Conservation (phyloP, 2,888 invertebrate species). For the Heliothis peltigera region DNA sequence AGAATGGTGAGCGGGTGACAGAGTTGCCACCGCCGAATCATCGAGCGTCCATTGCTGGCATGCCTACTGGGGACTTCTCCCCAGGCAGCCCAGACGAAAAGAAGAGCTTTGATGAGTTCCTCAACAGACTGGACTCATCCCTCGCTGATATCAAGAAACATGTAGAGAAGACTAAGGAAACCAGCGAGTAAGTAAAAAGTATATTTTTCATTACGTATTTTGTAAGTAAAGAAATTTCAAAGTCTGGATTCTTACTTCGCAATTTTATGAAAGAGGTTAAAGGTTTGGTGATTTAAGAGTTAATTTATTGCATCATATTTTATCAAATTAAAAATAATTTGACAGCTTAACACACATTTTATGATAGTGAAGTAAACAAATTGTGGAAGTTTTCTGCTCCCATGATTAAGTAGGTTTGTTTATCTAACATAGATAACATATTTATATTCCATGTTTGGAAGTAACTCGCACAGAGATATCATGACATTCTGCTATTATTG, state of each 20-base stretch:
- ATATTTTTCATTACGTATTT: background rate
- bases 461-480: conserved; percentile 29
- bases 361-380: conserved; percentile 48
- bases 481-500: conserved; percentile 5
- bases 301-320: background rate
- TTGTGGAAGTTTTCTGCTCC: conserved; percentile 56
- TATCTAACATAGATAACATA: conserved; percentile 66
- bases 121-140: conserved; percentile 95
- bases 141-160: conserved; percentile 95
- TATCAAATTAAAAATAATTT: background rate
- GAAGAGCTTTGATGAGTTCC: conserved; percentile 94
- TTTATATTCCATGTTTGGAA: conserved; percentile 54
- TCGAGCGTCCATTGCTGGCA: conserved; percentile 90
- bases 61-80: conserved; percentile 87
- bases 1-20: conserved; percentile 87
- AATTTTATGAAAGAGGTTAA: too few species aligned
- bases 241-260: too few species aligned
- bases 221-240: background rate
- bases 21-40: conserved; percentile 85
- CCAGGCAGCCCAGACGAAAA: conserved; percentile 92
- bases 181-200: conserved; percentile 93
- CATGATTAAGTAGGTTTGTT: conserved; percentile 70
- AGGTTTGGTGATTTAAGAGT: too few species aligned
- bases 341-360: too few species aligned
- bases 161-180: conserved; percentile 94